Conservation (phyloP, 2,888 invertebrate species). For the Aspidiotus rigidus region DNA sequence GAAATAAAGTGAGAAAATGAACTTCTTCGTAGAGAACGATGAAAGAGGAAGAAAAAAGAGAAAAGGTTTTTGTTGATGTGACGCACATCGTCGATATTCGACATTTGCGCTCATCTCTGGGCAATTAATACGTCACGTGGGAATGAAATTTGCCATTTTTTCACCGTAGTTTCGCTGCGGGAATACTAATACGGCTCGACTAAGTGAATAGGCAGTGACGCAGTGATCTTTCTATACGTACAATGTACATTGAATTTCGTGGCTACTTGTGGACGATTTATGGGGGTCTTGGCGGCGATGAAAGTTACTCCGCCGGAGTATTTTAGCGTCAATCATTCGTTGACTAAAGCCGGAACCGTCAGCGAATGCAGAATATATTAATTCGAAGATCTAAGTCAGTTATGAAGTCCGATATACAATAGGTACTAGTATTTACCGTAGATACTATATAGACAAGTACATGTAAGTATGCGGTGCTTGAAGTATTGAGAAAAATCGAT, state of each 20-base stretch:
- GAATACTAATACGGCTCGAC: neutral
- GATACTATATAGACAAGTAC: too few relatives aligned
- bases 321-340: conserved; percentile 2
- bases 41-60: neutral
- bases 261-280: neutral
- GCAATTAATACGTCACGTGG: neutral
- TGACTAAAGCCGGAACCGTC: neutral
- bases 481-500: too few relatives aligned
- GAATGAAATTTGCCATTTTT: neutral
- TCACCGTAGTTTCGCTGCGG: neutral
- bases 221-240: neutral
- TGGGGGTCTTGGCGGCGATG: neutral
- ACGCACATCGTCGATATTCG: too few relatives aligned
- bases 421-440: too few relatives aligned
- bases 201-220: neutral
- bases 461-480: too few relatives aligned
- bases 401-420: too few relatives aligned
- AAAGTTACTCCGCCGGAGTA: conserved; percentile 2
- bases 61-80: neutral
- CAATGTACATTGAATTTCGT: neutral
- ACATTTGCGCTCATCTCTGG: too few relatives aligned
- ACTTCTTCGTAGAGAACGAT: neutral
- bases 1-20: neutral
- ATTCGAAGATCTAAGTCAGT: neutral
- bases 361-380: neutral